A percentile compares a stretch with the other conserved stretches of the same genome.
phyloP scores from a whole-genome alignment of 2,888 invertebrate species.

The Biston stratarius region DNA sequence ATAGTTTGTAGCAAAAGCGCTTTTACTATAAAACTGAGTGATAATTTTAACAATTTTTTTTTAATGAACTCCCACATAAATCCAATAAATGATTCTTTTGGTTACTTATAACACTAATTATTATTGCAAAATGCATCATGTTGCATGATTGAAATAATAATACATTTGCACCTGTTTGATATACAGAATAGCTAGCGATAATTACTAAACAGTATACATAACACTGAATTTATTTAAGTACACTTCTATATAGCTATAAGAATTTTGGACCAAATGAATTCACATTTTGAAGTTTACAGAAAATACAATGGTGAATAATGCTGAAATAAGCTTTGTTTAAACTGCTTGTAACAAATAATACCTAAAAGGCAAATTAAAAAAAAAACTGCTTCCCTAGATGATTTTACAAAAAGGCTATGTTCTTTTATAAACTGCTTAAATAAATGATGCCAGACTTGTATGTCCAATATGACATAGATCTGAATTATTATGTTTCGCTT shows the following conservation, averaged over 20 bases:
- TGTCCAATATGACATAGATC: not conserved
- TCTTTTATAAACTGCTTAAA: too few relatives aligned
- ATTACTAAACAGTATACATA: not conserved
- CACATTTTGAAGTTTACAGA: not conserved
- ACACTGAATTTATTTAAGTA: not conserved
- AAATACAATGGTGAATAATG: not conserved
- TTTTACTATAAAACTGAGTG: slow-evolving; percentile 7
- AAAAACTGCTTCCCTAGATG: slow-evolving; percentile 8
- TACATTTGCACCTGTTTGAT: slow-evolving; percentile 1
- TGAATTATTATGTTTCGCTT: not conserved
- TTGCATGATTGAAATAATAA: not conserved
- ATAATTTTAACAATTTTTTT: not conserved
- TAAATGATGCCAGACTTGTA: not conserved
- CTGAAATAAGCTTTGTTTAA: slow-evolving; percentile 1
- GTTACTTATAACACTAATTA: not conserved
- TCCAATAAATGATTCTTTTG: not conserved
- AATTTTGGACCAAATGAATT: not conserved
- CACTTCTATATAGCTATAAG: too few relatives aligned
- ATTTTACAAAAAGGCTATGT: not conserved
- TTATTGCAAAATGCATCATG: not conserved
- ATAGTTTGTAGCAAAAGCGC: slow-evolving; percentile 23
- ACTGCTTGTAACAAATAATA: slow-evolving; percentile 5
- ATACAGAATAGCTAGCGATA: not conserved
- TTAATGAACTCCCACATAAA: not conserved
- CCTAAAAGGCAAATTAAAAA: not conserved